phyloP scores from a whole-genome alignment of 1,140 invertebrate species.

The Vanessa tameamea region DNA sequence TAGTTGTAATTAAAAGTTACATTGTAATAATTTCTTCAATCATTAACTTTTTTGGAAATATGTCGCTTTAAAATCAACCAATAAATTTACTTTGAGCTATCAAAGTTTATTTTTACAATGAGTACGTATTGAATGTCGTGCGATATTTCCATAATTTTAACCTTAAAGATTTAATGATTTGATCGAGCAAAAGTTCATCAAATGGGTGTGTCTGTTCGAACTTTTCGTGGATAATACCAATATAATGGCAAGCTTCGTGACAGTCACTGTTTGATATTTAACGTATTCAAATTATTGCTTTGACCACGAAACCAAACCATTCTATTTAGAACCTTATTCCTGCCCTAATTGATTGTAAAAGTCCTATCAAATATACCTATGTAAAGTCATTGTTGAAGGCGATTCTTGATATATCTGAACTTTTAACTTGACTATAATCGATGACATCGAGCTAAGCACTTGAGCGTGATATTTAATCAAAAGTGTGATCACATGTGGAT shows the following conservation, averaged over 20 bases:
- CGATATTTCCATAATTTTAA: not conserved
- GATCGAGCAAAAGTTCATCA: not conserved
- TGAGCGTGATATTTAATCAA: not conserved
- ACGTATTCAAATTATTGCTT: not conserved
- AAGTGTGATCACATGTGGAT: conserved; percentile 1
- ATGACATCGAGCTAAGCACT: conserved; percentile 1
- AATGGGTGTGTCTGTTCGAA: conserved; percentile 7
- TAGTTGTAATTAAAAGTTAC: not conserved
- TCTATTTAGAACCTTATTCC: not conserved
- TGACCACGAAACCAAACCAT: not conserved
- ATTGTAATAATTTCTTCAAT: too few relatives aligned
- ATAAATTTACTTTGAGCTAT: too few relatives aligned
- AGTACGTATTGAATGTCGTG: not conserved
- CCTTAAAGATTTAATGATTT: conserved; percentile 9
- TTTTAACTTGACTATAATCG: not conserved
- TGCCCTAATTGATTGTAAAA: not conserved
- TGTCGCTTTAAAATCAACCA: too few relatives aligned
- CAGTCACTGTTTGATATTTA: conserved; percentile 2
- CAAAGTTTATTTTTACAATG: not conserved
- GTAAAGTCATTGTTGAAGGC: not conserved
- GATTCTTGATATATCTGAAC: not conserved
- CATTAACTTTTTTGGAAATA: too few relatives aligned
- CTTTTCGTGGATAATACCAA: conserved; percentile 10
- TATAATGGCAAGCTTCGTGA: conserved; percentile 7
- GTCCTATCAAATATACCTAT: not conserved